A percentile compares a stretch with the other conserved stretches of the same genome.
Evolutionary conservation across 1,140 invertebrate species (phyloP).

Genomic region (Papilio polyxenes): DNA sequence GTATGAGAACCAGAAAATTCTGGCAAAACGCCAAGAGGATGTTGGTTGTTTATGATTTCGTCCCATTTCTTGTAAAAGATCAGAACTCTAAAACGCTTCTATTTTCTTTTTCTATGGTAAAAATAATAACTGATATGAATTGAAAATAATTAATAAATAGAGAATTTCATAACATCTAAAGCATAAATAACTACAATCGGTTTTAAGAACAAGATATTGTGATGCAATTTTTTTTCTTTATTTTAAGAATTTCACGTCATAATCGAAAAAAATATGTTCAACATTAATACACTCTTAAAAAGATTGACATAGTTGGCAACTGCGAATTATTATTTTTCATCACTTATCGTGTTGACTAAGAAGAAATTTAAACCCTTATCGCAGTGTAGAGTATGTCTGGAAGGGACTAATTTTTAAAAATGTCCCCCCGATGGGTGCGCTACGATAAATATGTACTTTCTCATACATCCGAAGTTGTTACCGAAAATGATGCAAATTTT

Average conservation of each 20-base stretch:
- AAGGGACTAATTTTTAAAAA: not conserved
- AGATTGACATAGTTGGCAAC: too few relatives aligned
- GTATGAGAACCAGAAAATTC: conserved; percentile 41
- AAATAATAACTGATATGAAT: conserved; percentile 13
- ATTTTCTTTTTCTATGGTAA: conserved; percentile 8
- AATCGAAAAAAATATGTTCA: too few relatives aligned
- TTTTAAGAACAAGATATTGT: not conserved
- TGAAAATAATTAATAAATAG: not conserved
- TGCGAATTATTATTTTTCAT: too few relatives aligned
- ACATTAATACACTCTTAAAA: too few relatives aligned
- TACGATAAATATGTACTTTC: not conserved
- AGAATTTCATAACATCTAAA: not conserved
- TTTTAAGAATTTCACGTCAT: too few relatives aligned
- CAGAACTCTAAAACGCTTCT: not conserved
- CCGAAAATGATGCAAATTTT: too few relatives aligned
- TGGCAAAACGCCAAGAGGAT: conserved; percentile 49
- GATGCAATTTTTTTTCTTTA: not conserved
- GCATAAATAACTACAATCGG: not conserved
- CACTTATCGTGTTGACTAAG: too few relatives aligned
- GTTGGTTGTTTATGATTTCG: conserved; percentile 50
- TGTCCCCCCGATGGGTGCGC: not conserved
- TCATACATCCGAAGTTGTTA: too few relatives aligned
- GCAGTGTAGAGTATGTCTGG: too few relatives aligned
- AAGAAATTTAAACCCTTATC: too few relatives aligned
- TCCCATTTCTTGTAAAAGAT: conserved; percentile 34